Conservation (phyloP, 2,888 invertebrate genomes). For the Parthenolecanium corni region DNA sequence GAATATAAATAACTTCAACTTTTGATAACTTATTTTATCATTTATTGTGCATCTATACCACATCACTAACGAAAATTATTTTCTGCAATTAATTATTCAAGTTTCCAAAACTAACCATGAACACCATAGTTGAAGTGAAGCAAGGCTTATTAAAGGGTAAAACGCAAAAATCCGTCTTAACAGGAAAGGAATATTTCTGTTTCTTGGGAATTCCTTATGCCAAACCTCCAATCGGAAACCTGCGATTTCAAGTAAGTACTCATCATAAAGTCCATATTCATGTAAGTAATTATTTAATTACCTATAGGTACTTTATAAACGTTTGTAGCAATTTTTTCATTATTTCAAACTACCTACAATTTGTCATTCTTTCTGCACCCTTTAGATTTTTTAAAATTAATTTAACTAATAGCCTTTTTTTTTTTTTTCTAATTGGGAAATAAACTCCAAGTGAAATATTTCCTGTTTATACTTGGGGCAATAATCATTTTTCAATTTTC, state of each 20-base stretch:
- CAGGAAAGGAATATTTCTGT: conserved; percentile 1
- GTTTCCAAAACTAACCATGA: no score
- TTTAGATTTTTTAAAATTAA: background rate
- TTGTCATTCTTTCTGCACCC: background rate
- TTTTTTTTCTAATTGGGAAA: background rate
- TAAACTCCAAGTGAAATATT: no score
- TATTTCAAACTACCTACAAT: no score
- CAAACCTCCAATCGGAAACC: background rate
- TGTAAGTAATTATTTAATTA: background rate
- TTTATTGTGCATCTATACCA: no score
- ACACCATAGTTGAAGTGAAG: conserved; percentile 2
- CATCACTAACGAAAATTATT: no score
- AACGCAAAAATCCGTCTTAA: background rate
- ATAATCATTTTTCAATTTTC: no score
- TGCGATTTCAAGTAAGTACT: conserved; percentile 12
- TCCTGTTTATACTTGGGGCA: no score
- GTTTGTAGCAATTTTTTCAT: no score
- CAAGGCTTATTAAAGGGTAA: conserved; percentile 10
- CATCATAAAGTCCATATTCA: background rate
- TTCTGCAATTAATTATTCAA: no score
- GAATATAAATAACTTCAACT: no score
- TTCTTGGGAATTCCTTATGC: conserved; percentile 14
- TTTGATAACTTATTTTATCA: no score
- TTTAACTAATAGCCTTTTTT: background rate
- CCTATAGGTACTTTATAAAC: no score